phyloP scores from a whole-genome alignment of 2,113 vertebrate genomes.

The Pollimyrus isidori region DNA sequence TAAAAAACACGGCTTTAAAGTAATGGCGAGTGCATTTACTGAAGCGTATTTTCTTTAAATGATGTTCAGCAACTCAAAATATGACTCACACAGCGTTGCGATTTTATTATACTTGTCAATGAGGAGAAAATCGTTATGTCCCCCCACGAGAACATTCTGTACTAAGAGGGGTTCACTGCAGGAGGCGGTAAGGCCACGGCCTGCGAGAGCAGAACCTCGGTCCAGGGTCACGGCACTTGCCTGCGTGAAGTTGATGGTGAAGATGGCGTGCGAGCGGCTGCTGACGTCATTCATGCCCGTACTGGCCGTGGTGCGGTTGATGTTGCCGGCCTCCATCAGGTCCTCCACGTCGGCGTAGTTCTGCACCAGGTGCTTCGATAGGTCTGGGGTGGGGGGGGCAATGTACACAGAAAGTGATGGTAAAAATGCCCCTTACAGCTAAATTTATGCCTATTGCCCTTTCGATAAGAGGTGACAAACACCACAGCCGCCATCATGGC shows the following conservation, averaged over 20 bases:
- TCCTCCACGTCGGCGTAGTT: slow-evolving; percentile 92
- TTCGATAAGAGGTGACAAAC: background rate
- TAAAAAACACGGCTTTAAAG: background rate
- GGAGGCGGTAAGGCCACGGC: background rate
- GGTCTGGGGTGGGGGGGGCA: slow-evolving; percentile 56
- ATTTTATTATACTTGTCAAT: background rate
- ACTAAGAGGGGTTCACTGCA: background rate
- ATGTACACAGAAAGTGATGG: background rate
- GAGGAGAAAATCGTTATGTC: background rate
- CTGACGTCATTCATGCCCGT: slow-evolving; percentile 95
- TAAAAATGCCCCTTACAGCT: background rate
- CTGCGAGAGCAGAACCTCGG: background rate
- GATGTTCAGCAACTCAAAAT: background rate
- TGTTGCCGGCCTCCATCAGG: slow-evolving; percentile 94
- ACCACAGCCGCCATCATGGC: background rate
- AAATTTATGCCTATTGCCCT: background rate
- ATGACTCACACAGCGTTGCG: background rate
- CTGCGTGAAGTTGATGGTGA: slow-evolving; percentile 98
- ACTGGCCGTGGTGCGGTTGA: slow-evolving; percentile 87
- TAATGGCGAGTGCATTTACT: background rate
- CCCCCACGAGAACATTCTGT: background rate
- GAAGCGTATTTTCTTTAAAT: background rate
- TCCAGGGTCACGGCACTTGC: slow-evolving; percentile 45
- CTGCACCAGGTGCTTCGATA: slow-evolving; percentile 96
- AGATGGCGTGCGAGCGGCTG: slow-evolving; percentile 95